Evolutionary conservation across 2,888 invertebrate genomes (phyloP).

Genomic region (Axea sp.): DNA sequence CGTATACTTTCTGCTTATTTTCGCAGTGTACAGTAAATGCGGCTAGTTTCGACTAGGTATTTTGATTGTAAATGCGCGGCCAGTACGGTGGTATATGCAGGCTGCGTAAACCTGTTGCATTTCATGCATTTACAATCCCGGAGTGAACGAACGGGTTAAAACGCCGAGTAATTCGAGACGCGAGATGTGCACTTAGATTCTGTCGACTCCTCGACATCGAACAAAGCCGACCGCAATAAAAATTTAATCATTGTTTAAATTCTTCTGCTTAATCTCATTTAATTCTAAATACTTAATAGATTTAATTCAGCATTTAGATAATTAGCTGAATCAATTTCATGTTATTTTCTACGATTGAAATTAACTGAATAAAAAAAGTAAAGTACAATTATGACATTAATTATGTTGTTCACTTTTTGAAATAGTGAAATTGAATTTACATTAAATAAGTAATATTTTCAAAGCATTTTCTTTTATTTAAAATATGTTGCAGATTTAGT

Average conservation of each 20-base stretch:
- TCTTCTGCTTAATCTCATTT: conserved; percentile 14
- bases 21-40: not conserved
- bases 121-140: conserved; percentile 59
- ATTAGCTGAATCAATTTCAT: no score
- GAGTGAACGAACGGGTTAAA: conserved; percentile 55
- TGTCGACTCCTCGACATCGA: not conserved
- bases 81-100: conserved; percentile 36
- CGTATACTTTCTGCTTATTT: no score
- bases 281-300: not conserved
- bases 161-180: conserved; percentile 27
- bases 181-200: conserved; percentile 25
- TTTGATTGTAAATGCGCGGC: conserved; percentile 33
- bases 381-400: no score
- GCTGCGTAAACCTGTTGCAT: conserved; percentile 62
- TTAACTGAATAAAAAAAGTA: no score
- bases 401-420: no score
- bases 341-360: no score
- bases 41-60: conserved; percentile 16
- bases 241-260: conserved; percentile 12
- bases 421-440: no score
- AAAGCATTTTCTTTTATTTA: no score
- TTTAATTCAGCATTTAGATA: not conserved
- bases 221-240: conserved; percentile 10
- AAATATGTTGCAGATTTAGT: conserved; percentile 16
- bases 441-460: no score